phyloP scores from a whole-genome alignment of 2,797 vertebrate genomes.

The Sebastes ruberrimus region DNA sequence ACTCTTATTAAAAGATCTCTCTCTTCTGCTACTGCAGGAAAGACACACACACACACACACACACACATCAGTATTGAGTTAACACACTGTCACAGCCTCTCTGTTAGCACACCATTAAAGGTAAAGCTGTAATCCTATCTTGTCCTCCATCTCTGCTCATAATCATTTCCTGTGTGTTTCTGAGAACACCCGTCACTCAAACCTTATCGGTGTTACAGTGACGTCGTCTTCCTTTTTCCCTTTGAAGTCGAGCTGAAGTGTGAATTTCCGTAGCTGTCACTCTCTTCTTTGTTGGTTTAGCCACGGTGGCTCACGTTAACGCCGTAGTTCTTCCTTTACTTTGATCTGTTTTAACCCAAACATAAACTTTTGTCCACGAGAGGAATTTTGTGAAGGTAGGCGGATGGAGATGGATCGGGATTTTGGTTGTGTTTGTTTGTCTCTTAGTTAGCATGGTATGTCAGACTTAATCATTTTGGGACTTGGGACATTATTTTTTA shows the following conservation, averaged over 20 bases:
- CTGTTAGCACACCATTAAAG: background rate
- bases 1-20: slow-evolving; percentile 10
- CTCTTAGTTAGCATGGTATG: background rate
- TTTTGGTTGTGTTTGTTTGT: background rate
- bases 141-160: background rate
- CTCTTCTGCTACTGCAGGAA: slow-evolving; percentile 7
- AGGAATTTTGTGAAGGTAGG: background rate
- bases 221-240: background rate
- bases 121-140: background rate
- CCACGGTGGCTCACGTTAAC: background rate
- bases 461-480: background rate
- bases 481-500: background rate
- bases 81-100: background rate
- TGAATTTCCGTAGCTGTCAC: background rate
- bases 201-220: background rate
- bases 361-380: background rate
- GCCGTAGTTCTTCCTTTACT: background rate
- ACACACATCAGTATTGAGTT: background rate
- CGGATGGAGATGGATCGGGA: background rate
- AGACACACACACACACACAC: background rate
- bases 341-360: background rate
- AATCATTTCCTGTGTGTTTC: background rate
- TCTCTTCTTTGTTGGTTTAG: background rate
- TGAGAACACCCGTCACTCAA: background rate
- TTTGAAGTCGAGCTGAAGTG: background rate